phyloP scores from a whole-genome alignment of 2,797 vertebrate species.

The Leuciscus waleckii region DNA sequence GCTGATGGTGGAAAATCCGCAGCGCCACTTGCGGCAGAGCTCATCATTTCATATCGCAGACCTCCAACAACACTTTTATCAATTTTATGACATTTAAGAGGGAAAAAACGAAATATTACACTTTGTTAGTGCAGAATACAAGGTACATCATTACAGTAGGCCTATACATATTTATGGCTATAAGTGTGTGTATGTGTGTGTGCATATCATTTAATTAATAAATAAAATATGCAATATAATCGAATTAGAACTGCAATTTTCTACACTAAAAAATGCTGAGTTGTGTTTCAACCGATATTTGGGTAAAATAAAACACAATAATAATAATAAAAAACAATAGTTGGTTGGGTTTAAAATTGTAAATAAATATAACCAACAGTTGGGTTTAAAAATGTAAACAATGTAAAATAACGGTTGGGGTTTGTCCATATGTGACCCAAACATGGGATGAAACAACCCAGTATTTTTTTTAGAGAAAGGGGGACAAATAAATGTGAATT shows the following conservation, averaged over 20 bases:
- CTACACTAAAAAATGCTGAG: no score
- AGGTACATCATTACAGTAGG: neutral
- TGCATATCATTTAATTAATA: no score
- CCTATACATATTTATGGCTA: neutral
- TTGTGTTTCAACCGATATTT: neutral
- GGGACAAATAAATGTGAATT: neutral
- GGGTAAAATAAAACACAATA: neutral
- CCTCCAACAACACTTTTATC: constrained; percentile 13
- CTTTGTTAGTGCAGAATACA: neutral
- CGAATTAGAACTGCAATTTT: neutral
- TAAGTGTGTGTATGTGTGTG: no score
- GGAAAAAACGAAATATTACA: neutral
- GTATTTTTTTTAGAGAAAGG: no score
- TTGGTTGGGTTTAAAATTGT: no score
- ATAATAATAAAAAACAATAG: no score
- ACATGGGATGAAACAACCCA: no score
- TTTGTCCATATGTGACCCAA: no score
- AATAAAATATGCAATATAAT: no score
- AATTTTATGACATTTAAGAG: neutral
- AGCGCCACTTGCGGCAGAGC: constrained; percentile 71
- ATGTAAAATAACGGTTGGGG: no score
- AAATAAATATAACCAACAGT: no score
- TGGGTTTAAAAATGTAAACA: no score
- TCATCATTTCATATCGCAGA: constrained; percentile 55
- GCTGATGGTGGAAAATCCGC: constrained; percentile 59